These are phyloP conservation scores for Acholoe squamosa DNA, from an alignment of 2,888 invertebrate species.

Conservation along the genomic window DNA sequence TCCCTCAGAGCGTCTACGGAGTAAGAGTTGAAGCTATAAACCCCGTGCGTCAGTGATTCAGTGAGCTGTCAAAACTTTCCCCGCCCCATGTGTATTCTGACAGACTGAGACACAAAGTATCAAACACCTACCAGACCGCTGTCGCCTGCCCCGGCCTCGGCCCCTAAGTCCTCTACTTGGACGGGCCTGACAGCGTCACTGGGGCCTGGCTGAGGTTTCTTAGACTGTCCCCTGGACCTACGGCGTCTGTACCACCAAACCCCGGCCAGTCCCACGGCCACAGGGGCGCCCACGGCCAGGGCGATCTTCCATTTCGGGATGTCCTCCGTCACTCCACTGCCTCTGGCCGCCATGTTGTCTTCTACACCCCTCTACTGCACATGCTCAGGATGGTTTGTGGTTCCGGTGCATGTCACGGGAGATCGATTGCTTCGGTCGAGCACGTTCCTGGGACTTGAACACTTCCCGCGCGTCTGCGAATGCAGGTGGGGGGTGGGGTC, in stretches of 20 bases:
- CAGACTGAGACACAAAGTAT: not conserved
- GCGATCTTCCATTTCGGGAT: constrained; percentile 92
- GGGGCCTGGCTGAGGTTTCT: not conserved
- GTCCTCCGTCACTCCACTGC: constrained; percentile 59
- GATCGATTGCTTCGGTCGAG: too few relatives aligned
- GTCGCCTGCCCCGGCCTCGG: not conserved
- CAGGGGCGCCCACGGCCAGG: constrained; percentile 91
- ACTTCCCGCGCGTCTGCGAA: too few relatives aligned
- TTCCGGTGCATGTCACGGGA: too few relatives aligned
- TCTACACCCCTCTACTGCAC: too few relatives aligned
- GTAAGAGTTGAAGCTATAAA: too few relatives aligned
- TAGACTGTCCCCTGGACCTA: not conserved
- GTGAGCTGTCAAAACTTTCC: too few relatives aligned
- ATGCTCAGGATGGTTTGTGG: too few relatives aligned
- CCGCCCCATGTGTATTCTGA: not conserved
- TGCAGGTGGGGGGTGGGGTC: too few relatives aligned
- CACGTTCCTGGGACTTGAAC: too few relatives aligned
- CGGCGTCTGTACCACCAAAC: constrained; percentile 87
- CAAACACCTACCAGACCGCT: constrained; percentile 5
- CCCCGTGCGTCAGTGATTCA: too few relatives aligned
- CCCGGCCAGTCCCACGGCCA: constrained; percentile 90
- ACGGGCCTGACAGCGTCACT: not conserved
- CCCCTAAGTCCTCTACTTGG: not conserved
- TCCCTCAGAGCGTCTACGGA: too few relatives aligned
- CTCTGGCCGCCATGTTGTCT: constrained; percentile 61